Evolutionary conservation across 2,113 vertebrate genomes (phyloP).

Genomic region (Psilopsiagon aurifrons): DNA sequence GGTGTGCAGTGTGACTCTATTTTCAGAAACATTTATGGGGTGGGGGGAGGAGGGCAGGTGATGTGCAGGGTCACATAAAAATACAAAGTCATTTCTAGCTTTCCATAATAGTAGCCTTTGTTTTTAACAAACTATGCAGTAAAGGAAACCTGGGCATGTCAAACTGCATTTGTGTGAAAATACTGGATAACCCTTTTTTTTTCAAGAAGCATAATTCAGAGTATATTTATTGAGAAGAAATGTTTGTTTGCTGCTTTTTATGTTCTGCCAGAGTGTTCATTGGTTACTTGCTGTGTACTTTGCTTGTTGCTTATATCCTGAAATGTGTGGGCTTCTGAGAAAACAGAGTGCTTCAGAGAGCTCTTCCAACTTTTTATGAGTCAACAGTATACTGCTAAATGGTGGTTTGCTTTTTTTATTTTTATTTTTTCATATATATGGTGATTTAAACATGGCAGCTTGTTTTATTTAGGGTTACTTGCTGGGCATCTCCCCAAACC

Average conservation of each 20-base stretch:
- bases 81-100: neutral
- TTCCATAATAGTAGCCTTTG: neutral
- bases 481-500: constrained; percentile 11
- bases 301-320: neutral
- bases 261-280: neutral
- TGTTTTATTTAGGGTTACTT: constrained; percentile 27
- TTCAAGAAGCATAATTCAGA: neutral
- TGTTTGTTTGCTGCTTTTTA: neutral
- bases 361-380: neutral
- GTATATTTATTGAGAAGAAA: neutral
- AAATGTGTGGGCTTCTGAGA: neutral
- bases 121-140: neutral
- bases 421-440: neutral
- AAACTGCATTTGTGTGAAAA: neutral
- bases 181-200: neutral
- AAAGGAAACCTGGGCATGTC: neutral
- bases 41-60: neutral
- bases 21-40: neutral
- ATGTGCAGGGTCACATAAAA: neutral
- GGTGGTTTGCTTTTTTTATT: neutral
- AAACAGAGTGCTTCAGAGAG: neutral
- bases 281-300: neutral
- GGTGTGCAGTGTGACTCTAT: neutral
- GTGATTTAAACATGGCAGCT: neutral
- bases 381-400: neutral